phyloP scores from a whole-genome alignment of 2,888 invertebrate species.

The Phaedon cochleariae region DNA sequence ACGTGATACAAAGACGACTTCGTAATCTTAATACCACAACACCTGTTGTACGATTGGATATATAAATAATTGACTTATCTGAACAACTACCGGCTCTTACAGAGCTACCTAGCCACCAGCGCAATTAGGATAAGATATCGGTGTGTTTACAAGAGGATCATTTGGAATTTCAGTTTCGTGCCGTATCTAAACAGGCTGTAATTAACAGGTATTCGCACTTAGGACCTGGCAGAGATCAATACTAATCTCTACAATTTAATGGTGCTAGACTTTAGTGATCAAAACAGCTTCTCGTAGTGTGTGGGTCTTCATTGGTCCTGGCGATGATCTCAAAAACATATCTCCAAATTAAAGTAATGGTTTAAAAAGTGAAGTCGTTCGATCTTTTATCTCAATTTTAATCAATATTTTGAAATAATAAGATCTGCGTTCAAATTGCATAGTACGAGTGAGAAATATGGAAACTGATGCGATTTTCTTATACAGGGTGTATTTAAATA shows the following conservation, averaged over 20 bases:
- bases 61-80: slow-evolving; percentile 51
- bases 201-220: slow-evolving; percentile 55
- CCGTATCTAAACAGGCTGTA: slow-evolving; percentile 48
- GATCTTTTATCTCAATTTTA: too few relatives aligned
- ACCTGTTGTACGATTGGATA: slow-evolving; percentile 33
- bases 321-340: not conserved
- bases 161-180: slow-evolving; percentile 42
- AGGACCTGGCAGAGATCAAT: slow-evolving; percentile 41
- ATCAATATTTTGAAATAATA: too few relatives aligned
- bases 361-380: slow-evolving; percentile 28
- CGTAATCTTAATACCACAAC: slow-evolving; percentile 26
- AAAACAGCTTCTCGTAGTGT: slow-evolving; percentile 20
- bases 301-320: slow-evolving; percentile 18
- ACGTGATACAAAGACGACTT: too few relatives aligned
- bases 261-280: slow-evolving; percentile 37
- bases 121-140: slow-evolving; percentile 53
- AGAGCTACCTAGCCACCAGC: slow-evolving; percentile 46
- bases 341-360: slow-evolving; percentile 15
- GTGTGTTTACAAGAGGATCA: slow-evolving; percentile 49
- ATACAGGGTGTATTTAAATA: too few relatives aligned
- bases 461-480: too few relatives aligned
- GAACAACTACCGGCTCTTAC: slow-evolving; percentile 46
- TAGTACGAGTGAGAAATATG: too few relatives aligned
- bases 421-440: too few relatives aligned
- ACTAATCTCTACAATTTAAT: slow-evolving; percentile 44